Conservation (phyloP, 2,888 invertebrate species). For the Aphidius colemani region DNA sequence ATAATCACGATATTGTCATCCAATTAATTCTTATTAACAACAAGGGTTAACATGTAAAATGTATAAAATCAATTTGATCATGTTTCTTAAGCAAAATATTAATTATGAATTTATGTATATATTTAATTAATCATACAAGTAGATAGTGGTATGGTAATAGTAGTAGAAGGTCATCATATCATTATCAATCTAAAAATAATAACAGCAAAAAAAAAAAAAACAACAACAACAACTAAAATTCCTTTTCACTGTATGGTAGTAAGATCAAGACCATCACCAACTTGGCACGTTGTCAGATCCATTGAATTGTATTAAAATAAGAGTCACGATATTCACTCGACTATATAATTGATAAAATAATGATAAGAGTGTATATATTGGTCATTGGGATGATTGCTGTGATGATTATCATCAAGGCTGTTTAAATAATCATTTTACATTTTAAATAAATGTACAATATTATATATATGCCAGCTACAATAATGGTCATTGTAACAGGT, state of each 20-base stretch:
- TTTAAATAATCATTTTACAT: background rate
- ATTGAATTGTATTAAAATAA: conserved; percentile 30
- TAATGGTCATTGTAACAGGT: conserved; percentile 2
- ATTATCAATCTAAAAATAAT: background rate
- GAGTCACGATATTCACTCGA: conserved; percentile 20
- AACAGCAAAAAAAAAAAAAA: background rate
- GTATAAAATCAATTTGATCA: no score
- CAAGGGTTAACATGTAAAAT: no score
- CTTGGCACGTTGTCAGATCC: conserved; percentile 17
- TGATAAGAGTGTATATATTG: no score
- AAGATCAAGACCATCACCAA: background rate
- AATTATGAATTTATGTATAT: no score
- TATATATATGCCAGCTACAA: no score
- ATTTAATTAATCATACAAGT: no score
- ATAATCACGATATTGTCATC: no score
- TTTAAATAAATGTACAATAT: background rate
- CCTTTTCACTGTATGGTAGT: conserved; percentile 9
- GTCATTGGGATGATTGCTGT: conserved; percentile 30
- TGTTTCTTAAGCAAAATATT: no score
- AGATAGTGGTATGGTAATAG: no score
- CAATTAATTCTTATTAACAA: no score
- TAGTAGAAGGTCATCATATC: background rate
- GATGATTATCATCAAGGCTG: conserved; percentile 27
- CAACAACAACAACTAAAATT: conserved; percentile 10
- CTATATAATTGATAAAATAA: conserved; percentile 26